Evolutionary conservation across 2,888 invertebrate genomes (phyloP), one percentile per base, ranked within the genome.

Genomic region (Amiota minor): DNA sequence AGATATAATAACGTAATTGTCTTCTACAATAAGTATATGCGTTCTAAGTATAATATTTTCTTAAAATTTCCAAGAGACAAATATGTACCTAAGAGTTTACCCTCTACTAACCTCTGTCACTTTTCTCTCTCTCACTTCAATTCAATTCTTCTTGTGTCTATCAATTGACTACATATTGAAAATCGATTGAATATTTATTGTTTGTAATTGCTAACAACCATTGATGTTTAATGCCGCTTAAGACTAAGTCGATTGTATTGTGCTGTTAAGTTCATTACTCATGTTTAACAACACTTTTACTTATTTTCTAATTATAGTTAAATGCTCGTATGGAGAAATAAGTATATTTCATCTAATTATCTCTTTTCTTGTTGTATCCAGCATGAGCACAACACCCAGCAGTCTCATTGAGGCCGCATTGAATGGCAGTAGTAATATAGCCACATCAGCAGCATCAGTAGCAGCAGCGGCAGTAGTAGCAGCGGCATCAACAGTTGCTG

Each of bases 301-400:
- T 62, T 62, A 45, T 35, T 62, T 62, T 62, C n/a, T 62, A 65
- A 65, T 65, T 65, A 65, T 47, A 18, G 50, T 20, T 35, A 68
- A 49, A 20, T 53, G 50, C 67, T 35, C 35, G 9, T 23, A 53
- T 62, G 11, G 23, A 23, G 35, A 53, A 12, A n/a, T 23, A 53
- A 53, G 23, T 53, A 23, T 18, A 1, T 53, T 68, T 20, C 14
- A 23, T 68, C 14, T 12, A 12, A 35, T 35, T 9, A 20, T 23
- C 14, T 35, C 45, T 47, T 16, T 47, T 65, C n/a, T 67, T 69
- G 65, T 53, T 12, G 45, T 12, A 10, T 59, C 68, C 78, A 87
- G 88, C 78, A 87, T 87, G 86, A 87, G 80, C 86, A 83, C 86
- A 86, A 84, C 87, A 79, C 82, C 85, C 75, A 86, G 84, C 79